These are phyloP conservation scores for Aethes cnicana DNA, from an alignment of 2,888 invertebrate genomes.

Conservation along the genomic window DNA sequence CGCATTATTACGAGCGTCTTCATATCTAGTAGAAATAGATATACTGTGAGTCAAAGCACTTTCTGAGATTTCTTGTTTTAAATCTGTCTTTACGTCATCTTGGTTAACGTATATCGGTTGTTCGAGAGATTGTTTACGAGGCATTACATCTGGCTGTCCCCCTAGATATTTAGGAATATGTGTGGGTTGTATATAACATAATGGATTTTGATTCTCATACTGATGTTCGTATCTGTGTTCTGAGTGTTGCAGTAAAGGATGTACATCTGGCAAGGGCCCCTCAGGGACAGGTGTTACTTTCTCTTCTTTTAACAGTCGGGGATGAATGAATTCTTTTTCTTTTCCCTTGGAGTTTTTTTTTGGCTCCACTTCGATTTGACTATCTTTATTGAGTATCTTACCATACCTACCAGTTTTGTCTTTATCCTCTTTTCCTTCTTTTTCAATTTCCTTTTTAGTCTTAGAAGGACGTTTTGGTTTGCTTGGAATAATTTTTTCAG, in stretches of 20 bases:
- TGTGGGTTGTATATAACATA: conserved; percentile 80
- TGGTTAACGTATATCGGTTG: conserved; percentile 78
- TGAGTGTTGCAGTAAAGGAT: conserved; percentile 89
- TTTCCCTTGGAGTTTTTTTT: conserved; percentile 82
- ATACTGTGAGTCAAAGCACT: conserved; percentile 72
- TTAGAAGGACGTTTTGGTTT: conserved; percentile 75
- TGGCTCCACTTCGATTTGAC: conserved; percentile 67
- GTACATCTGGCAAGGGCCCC: conserved; percentile 75
- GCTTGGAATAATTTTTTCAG: conserved; percentile 70
- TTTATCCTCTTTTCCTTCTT: conserved; percentile 51
- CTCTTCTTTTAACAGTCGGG: conserved; percentile 72
- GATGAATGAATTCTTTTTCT: conserved; percentile 80
- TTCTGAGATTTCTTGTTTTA: conserved; percentile 60
- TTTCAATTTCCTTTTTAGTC: conserved; percentile 59
- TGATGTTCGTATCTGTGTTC: conserved; percentile 88
- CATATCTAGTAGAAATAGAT: conserved; percentile 73
- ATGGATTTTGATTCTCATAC: conserved; percentile 79
- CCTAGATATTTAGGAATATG: conserved; percentile 85
- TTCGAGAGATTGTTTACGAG: conserved; percentile 55
- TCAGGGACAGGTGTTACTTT: conserved; percentile 75
- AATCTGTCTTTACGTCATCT: conserved; percentile 63
- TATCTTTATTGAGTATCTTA: conserved; percentile 70
- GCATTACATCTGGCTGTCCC: conserved; percentile 72
- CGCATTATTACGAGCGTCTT: conserved; percentile 57
- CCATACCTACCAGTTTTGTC: conserved; percentile 65